Evolutionary conservation across 92 coral and sea anemone genomes (phyloP).

Genomic region (Epizoanthus stellaris): DNA sequence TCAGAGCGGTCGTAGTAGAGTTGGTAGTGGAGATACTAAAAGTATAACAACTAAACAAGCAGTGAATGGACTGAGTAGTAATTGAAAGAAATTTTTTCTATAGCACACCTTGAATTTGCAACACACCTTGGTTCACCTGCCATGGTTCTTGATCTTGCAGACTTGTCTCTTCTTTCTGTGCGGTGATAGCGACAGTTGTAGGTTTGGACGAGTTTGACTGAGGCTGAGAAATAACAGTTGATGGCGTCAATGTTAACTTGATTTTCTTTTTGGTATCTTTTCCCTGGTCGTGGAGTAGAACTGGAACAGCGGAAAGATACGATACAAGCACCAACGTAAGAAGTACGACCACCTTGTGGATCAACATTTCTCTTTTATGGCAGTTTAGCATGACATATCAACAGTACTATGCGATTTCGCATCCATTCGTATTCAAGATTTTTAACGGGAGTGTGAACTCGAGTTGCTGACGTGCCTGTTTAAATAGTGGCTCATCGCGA

Average conservation of each 20-base stretch:
- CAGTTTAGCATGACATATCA: slow-evolving; percentile 60
- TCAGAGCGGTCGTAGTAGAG: no score
- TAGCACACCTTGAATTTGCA: slow-evolving; percentile 65
- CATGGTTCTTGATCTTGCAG: slow-evolving; percentile 94
- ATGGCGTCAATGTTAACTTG: slow-evolving; percentile 7
- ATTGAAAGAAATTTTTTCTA: background rate
- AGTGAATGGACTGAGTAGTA: slow-evolving; percentile 1
- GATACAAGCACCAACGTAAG: slow-evolving; percentile 75
- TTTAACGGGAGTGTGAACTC: slow-evolving; percentile 22
- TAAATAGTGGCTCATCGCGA: slow-evolving; percentile 60
- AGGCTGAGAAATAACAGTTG: slow-evolving; percentile 1
- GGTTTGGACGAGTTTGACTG: slow-evolving; percentile 1
- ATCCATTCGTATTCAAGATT: slow-evolving; percentile 54
- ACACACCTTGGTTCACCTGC: slow-evolving; percentile 91
- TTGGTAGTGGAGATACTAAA: no score
- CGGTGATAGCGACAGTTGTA: background rate
- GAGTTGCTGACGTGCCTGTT: slow-evolving; percentile 53
- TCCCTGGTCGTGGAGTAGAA: slow-evolving; percentile 64
- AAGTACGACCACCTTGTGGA: slow-evolving; percentile 73
- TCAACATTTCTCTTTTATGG: slow-evolving; percentile 65
- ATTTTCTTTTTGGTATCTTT: slow-evolving; percentile 69
- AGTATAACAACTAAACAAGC: background rate
- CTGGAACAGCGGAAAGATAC: slow-evolving; percentile 80
- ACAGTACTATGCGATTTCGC: slow-evolving; percentile 38
- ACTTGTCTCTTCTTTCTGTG: slow-evolving; percentile 17